These are phyloP conservation scores for Diploscapter pachys DNA, from an alignment of 1,140 invertebrate genomes.

Conservation along the genomic window DNA sequence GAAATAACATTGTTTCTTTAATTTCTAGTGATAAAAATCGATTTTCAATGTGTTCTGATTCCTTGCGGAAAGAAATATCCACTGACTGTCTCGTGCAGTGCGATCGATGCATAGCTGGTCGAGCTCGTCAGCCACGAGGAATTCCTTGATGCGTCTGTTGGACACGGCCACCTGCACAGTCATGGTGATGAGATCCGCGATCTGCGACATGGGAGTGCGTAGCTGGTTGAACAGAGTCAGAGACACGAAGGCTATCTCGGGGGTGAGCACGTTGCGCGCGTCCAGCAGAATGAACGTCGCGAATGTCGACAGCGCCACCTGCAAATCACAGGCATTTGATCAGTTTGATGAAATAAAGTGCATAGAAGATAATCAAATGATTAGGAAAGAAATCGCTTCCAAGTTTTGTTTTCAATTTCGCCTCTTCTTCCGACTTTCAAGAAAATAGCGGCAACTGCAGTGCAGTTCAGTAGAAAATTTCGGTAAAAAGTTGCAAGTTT, in stretches of 20 bases:
- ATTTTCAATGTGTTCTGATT: not conserved
- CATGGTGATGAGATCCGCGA: constrained; percentile 48
- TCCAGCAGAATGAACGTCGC: constrained; percentile 75
- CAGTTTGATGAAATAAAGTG: not conserved
- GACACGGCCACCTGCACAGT: constrained; percentile 51
- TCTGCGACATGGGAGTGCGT: constrained; percentile 52
- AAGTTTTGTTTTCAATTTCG: too few relatives aligned
- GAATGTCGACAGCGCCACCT: constrained; percentile 83
- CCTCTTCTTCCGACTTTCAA: too few relatives aligned
- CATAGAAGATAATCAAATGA: not conserved
- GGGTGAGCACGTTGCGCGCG: constrained; percentile 72
- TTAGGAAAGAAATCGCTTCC: not conserved
- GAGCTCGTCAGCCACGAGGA: constrained; percentile 51
- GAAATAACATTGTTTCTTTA: too few relatives aligned
- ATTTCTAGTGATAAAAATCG: not conserved
- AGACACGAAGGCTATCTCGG: constrained; percentile 71
- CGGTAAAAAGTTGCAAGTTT: too few relatives aligned
- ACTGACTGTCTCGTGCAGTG: constrained; percentile 5
- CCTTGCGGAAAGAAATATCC: too few relatives aligned
- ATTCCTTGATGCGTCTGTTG: constrained; percentile 52
- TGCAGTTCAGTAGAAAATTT: too few relatives aligned
- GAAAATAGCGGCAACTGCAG: too few relatives aligned
- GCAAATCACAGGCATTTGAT: constrained; percentile 23
- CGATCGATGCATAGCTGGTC: constrained; percentile 14
- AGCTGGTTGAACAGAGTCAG: constrained; percentile 57